These are phyloP conservation scores for Druceiella hillmani DNA, from an alignment of 2,888 invertebrate genomes.

Conservation along the genomic window DNA sequence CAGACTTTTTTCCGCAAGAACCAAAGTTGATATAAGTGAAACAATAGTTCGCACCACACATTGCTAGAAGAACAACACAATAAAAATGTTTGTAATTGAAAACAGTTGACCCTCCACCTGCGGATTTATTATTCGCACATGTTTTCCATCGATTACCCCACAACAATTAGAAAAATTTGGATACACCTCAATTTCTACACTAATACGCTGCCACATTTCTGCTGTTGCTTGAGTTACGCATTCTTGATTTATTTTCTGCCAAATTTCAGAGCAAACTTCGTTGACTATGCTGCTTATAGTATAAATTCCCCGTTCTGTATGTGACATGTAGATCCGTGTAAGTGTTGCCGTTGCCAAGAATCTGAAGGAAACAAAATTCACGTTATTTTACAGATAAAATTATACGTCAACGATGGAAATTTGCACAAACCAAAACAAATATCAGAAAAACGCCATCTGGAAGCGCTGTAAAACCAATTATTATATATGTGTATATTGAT, in stretches of 20 bases:
- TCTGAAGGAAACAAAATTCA: conserved; percentile 22
- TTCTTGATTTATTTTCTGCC: conserved; percentile 21
- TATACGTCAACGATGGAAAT: conserved; percentile 19
- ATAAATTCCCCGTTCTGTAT: conserved; percentile 22
- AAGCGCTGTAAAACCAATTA: conserved; percentile 14
- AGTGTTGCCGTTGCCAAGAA: conserved; percentile 25
- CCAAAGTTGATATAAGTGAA: conserved; percentile 19
- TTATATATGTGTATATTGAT: conserved; percentile 11
- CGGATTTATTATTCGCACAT: conserved; percentile 23
- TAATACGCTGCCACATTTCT: conserved; percentile 22
- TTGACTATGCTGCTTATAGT: conserved; percentile 22
- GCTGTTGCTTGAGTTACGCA: conserved; percentile 22
- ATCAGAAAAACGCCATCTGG: conserved; percentile 13
- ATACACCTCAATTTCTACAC: conserved; percentile 18
- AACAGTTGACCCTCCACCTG: conserved; percentile 21
- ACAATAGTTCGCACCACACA: conserved; percentile 21
- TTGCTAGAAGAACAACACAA: conserved; percentile 22
- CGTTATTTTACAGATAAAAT: conserved; percentile 14
- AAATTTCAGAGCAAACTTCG: conserved; percentile 19
- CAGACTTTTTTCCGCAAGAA: conserved; percentile 13
- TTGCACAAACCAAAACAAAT: conserved; percentile 13
- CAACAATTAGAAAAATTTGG: conserved; percentile 21
- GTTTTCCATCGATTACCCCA: conserved; percentile 23
- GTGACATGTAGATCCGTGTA: conserved; percentile 23
- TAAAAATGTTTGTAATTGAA: conserved; percentile 23